Evolutionary conservation across 2,888 invertebrate species (phyloP).

Genomic region (Microctonus brassicae): DNA sequence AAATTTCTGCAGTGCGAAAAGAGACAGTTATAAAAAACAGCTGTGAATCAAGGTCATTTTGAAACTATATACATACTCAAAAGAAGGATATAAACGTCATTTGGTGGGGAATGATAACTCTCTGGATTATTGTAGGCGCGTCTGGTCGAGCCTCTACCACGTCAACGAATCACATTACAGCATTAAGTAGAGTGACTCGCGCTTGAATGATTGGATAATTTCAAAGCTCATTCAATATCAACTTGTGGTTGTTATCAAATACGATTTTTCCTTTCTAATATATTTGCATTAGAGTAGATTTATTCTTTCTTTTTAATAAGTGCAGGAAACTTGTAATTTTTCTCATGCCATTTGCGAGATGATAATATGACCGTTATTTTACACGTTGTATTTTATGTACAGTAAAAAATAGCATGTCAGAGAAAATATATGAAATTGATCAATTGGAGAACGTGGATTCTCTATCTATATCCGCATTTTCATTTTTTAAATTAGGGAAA

Average conservation of each 20-base stretch:
- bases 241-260: not conserved
- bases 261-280: not conserved
- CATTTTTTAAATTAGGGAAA: too few species aligned
- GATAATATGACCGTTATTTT: too few species aligned
- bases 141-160: constrained; percentile 10
- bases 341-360: too few species aligned
- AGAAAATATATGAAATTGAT: too few species aligned
- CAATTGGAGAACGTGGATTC: too few species aligned
- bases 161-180: constrained; percentile 10
- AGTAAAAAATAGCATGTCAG: too few species aligned
- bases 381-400: too few species aligned
- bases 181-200: not conserved
- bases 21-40: constrained; percentile 52
- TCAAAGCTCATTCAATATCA: not conserved
- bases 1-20: constrained; percentile 35
- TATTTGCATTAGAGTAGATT: not conserved
- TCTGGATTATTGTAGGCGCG: constrained; percentile 1
- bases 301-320: not conserved
- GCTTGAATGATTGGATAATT: not conserved
- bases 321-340: too few species aligned
- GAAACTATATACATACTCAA: constrained; percentile 49
- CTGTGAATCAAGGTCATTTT: constrained; percentile 61
- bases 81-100: constrained; percentile 19
- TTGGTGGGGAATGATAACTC: not conserved
- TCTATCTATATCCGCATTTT: too few species aligned